Conservation (phyloP, 2,797 vertebrate species). For the Adelosebastes latens region DNA sequence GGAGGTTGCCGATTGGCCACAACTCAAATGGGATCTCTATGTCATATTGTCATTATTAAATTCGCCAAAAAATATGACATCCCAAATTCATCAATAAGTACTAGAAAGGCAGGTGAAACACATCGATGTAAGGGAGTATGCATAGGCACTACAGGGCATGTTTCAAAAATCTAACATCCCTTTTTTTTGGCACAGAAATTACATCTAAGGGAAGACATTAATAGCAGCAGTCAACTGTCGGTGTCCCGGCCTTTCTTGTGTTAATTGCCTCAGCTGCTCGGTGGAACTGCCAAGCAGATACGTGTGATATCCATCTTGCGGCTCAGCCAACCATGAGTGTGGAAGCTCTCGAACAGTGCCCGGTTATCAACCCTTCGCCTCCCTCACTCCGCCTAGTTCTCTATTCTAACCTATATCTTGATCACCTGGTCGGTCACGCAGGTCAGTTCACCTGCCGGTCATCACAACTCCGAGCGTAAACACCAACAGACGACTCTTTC, state of each 20-base stretch:
- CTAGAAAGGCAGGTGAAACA: not conserved
- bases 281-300: slow-evolving; percentile 15
- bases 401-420: not conserved
- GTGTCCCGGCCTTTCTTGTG: slow-evolving; percentile 12
- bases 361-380: not conserved
- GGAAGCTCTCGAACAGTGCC: not conserved
- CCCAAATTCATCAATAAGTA: not conserved
- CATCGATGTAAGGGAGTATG: not conserved
- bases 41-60: too few relatives aligned
- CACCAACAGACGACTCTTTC: slow-evolving; percentile 16
- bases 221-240: slow-evolving; percentile 9
- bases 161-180: not conserved
- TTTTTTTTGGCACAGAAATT: not conserved
- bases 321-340: not conserved
- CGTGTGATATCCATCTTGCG: slow-evolving; percentile 20
- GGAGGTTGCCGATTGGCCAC: too few relatives aligned
- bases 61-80: too few relatives aligned
- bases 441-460: not conserved
- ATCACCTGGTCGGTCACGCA: slow-evolving; percentile 16
- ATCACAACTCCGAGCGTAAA: not conserved
- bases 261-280: slow-evolving; percentile 32
- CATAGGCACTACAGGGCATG: not conserved
- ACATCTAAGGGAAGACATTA: not conserved
- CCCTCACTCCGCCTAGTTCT: not conserved
- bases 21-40: too few relatives aligned